Evolutionary conservation across 2,113 vertebrate species (phyloP).

Genomic region (Forbesichthys papilliferus): DNA sequence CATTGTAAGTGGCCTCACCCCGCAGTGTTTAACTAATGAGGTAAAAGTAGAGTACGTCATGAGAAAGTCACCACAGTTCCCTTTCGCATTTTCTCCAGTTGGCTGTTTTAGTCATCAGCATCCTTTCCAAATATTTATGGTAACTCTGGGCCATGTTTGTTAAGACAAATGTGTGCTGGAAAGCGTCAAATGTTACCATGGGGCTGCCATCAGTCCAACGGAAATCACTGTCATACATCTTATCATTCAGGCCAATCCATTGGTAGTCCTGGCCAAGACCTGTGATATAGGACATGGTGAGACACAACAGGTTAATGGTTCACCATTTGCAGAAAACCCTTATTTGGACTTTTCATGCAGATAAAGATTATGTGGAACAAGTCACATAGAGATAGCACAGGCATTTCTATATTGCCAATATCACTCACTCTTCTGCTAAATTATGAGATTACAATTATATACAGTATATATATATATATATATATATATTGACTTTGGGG

Average conservation of each 20-base stretch:
- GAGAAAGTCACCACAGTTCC: conserved; percentile 41
- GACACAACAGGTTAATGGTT: conserved; percentile 45
- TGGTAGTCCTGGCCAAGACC: conserved; percentile 97
- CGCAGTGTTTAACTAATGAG: conserved; percentile 23
- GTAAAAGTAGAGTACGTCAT: conserved; percentile 28
- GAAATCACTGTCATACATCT: conserved; percentile 98
- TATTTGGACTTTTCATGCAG: conserved; percentile 31
- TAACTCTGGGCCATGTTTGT: conserved; percentile 49
- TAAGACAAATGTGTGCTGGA: conserved; percentile 41
- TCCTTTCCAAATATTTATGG: conserved; percentile 57
- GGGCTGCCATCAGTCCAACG: conserved; percentile 92
- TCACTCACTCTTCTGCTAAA: conserved; percentile 50
- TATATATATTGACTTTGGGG: neutral
- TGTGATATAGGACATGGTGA: conserved; percentile 58
- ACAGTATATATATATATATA: neutral
- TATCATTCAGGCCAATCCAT: conserved; percentile 98
- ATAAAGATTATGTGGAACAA: conserved; percentile 3
- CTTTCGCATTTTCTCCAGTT: neutral
- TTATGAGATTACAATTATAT: neutral
- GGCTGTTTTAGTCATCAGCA: conserved; percentile 33
- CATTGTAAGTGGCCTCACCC: conserved; percentile 20
- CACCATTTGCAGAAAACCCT: conserved; percentile 14
- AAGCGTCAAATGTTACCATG: conserved; percentile 82
- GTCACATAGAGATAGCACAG: neutral
- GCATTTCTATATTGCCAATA: conserved; percentile 23